Conservation (phyloP, 2,888 invertebrate species). For the Eupithecia insigniata region DNA sequence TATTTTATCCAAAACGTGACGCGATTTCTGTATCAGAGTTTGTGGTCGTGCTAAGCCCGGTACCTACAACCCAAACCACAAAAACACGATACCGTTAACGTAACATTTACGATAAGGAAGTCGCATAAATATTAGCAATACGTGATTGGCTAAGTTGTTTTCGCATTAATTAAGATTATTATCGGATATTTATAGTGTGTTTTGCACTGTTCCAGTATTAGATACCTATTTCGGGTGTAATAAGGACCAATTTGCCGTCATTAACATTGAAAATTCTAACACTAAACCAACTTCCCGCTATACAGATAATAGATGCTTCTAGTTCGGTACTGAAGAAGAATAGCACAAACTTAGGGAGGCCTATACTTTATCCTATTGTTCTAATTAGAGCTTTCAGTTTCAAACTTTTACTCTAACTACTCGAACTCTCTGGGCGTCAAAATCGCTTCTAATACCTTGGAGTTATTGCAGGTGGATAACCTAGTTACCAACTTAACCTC, state of each 20-base stretch:
- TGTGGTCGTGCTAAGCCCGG: background rate
- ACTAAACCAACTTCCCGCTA: background rate
- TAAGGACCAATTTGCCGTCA: background rate
- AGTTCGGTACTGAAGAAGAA: background rate
- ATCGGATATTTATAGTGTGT: conserved; percentile 1
- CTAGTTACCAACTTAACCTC: too few species aligned
- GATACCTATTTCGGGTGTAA: background rate
- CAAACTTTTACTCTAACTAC: too few species aligned
- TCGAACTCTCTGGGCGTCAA: too few species aligned
- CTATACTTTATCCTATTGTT: background rate
- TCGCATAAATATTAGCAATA: background rate
- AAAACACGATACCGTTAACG: background rate
- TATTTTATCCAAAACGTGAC: background rate
- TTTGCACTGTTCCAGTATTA: background rate
- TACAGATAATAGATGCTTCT: background rate
- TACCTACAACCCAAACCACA: background rate
- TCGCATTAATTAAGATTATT: background rate
- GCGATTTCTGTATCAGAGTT: background rate
- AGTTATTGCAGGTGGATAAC: too few species aligned
- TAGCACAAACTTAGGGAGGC: background rate
- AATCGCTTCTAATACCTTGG: too few species aligned
- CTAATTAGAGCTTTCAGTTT: background rate
- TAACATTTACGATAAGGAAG: conserved; percentile 3
- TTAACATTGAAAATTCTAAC: background rate
- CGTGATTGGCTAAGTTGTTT: conserved; percentile 1